These are phyloP conservation scores for Drosophila nr. medialis DNA, from an alignment of 2,888 invertebrate species.

Conservation along the genomic window DNA sequence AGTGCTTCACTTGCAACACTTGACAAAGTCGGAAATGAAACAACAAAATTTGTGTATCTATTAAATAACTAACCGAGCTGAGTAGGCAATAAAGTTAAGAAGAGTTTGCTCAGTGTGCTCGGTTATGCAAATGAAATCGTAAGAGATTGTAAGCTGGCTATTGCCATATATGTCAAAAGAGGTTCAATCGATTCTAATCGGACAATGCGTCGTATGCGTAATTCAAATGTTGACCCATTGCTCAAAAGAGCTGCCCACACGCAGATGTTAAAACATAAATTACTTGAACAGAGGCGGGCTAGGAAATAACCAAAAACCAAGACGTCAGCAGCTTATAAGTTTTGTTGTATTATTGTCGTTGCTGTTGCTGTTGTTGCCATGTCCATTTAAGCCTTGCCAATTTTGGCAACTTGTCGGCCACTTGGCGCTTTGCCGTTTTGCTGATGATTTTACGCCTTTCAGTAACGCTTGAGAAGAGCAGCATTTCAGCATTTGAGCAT, in stretches of 20 bases:
- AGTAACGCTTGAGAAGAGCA: conserved; percentile 45
- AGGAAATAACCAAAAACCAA: conserved; percentile 67
- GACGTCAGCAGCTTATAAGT: conserved; percentile 45
- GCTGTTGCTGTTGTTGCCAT: conserved; percentile 49
- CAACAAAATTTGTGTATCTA: not conserved
- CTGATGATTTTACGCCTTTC: conserved; percentile 66
- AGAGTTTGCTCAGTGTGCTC: conserved; percentile 4
- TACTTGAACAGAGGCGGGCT: conserved; percentile 57
- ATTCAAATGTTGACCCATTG: conserved; percentile 61
- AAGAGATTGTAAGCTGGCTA: conserved; percentile 33
- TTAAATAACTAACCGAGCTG: conserved; percentile 7
- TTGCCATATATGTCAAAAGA: conserved; percentile 32
- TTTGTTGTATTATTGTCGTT: conserved; percentile 29
- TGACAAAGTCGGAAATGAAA: conserved; percentile 23
- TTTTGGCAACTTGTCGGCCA: conserved; percentile 80
- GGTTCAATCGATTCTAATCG: conserved; percentile 48
- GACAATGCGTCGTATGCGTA: conserved; percentile 65
- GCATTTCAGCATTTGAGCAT: conserved; percentile 12
- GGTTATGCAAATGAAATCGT: conserved; percentile 35
- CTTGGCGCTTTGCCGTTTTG: conserved; percentile 47
- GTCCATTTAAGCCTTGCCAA: conserved; percentile 79
- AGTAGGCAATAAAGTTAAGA: conserved; percentile 12
- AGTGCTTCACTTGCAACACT: conserved; percentile 24
- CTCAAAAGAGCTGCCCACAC: conserved; percentile 43
- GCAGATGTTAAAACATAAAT: conserved; percentile 39